Percentiles rank a stretch among this genome's conserved stretches.
Conservation (phyloP, 1,140 invertebrate species). For the Eupeodes corollae region DNA sequence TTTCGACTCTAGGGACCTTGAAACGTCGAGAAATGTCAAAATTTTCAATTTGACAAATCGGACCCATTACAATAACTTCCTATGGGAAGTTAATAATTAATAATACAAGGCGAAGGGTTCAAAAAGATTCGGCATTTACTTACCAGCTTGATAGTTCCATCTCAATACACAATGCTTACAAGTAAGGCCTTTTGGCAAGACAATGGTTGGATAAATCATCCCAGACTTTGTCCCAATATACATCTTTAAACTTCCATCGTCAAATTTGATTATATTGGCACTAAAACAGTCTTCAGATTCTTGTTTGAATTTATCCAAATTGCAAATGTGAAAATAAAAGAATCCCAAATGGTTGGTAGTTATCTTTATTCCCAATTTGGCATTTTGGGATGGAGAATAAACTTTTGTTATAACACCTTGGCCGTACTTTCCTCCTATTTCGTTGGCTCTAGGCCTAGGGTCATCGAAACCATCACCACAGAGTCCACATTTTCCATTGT, state of each 20-base stretch:
- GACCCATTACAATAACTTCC: slow-evolving; percentile 38
- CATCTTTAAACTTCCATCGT: slow-evolving; percentile 11
- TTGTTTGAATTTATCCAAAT: slow-evolving; percentile 23
- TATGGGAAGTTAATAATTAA: neutral
- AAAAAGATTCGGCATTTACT: too few species aligned
- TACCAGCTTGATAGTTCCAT: slow-evolving; percentile 32
- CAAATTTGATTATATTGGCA: slow-evolving; percentile 31
- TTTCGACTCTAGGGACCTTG: too few species aligned
- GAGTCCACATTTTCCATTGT: slow-evolving; percentile 44
- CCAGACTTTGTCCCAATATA: slow-evolving; percentile 12
- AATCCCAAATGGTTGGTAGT: slow-evolving; percentile 44
- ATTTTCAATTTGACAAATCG: too few species aligned
- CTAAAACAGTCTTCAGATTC: slow-evolving; percentile 23
- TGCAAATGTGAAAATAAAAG: slow-evolving; percentile 46
- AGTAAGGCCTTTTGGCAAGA: slow-evolving; percentile 12
- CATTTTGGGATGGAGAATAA: slow-evolving; percentile 22
- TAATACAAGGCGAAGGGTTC: too few species aligned
- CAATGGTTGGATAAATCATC: slow-evolving; percentile 4
- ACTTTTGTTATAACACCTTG: slow-evolving; percentile 41
- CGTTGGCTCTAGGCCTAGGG: slow-evolving; percentile 44
- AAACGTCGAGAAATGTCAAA: too few species aligned
- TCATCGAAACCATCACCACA: slow-evolving; percentile 45
- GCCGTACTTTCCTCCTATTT: slow-evolving; percentile 50
- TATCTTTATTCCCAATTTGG: slow-evolving; percentile 37
- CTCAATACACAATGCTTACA: slow-evolving; percentile 41